These are phyloP conservation scores for Epizoanthus stellaris DNA, from an alignment of 92 coral and sea anemone species.

Conservation along the genomic window DNA sequence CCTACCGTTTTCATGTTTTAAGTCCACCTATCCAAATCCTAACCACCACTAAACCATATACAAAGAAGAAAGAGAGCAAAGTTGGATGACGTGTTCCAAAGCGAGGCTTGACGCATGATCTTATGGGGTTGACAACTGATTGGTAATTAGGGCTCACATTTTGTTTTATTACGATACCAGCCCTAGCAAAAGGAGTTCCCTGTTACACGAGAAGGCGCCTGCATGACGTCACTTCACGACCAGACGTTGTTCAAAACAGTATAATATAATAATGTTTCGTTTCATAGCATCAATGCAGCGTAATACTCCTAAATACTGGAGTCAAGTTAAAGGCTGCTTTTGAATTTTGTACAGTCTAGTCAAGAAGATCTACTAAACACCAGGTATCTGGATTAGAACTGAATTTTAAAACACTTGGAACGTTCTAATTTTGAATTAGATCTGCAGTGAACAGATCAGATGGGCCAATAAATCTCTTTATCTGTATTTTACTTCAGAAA, in stretches of 20 bases:
- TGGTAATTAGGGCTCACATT: not conserved
- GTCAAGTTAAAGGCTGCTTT: not conserved
- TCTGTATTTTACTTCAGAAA: too few relatives aligned
- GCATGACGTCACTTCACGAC: conserved; percentile 76
- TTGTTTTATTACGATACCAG: not conserved
- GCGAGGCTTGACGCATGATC: conserved; percentile 80
- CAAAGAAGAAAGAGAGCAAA: conserved; percentile 49
- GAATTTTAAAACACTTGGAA: too few relatives aligned
- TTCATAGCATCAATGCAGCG: not conserved
- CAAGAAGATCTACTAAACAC: too few relatives aligned
- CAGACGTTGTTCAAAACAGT: conserved; percentile 19
- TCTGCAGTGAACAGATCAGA: too few relatives aligned
- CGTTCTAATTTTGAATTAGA: too few relatives aligned
- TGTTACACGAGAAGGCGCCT: not conserved
- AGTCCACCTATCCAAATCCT: not conserved
- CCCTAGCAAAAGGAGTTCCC: not conserved
- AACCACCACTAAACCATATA: not conserved
- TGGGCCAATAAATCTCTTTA: not conserved
- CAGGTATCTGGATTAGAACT: too few relatives aligned
- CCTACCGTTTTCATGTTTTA: conserved; percentile 67
- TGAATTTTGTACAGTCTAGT: too few relatives aligned
- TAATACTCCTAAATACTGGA: not conserved
- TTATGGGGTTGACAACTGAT: conserved; percentile 46
- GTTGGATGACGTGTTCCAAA: conserved; percentile 85
- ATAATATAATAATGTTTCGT: too few relatives aligned